A percentile compares a stretch with the other conserved stretches of the same genome.
phyloP scores from a whole-genome alignment of 1,140 invertebrate genomes.

The Drosophila punjabiensis region DNA sequence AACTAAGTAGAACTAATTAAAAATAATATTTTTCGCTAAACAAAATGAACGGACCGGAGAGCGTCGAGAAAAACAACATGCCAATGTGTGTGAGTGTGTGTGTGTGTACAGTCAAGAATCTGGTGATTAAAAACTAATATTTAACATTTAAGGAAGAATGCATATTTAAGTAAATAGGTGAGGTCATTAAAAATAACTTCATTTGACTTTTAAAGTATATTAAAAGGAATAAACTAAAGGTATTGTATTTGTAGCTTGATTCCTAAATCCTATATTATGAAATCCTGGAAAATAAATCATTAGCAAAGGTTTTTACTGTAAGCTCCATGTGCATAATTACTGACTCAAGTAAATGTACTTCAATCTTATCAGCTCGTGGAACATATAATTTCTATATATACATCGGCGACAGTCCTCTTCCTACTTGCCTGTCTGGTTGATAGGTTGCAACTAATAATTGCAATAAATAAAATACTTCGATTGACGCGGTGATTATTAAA shows the following conservation, averaged over 20 bases:
- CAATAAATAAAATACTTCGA: slow-evolving; percentile 41
- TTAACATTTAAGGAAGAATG: neutral
- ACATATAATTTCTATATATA: neutral
- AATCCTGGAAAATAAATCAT: neutral
- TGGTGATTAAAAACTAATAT: neutral
- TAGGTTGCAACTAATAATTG: slow-evolving; percentile 43
- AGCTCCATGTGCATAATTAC: neutral
- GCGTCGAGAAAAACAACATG: neutral
- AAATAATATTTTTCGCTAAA: slow-evolving; percentile 79
- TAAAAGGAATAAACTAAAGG: neutral
- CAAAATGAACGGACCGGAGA: slow-evolving; percentile 53
- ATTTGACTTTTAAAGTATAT: neutral
- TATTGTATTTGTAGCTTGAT: neutral
- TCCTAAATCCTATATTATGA: neutral
- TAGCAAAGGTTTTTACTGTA: neutral
- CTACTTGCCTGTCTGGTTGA: slow-evolving; percentile 42
- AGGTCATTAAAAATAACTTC: neutral
- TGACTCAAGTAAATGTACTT: neutral
- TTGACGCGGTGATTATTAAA: slow-evolving; percentile 24
- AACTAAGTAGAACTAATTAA: slow-evolving; percentile 84
- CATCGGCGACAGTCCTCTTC: slow-evolving; percentile 21
- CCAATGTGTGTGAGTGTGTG: slow-evolving; percentile 6
- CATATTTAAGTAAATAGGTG: neutral
- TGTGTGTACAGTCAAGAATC: slow-evolving; percentile 7
- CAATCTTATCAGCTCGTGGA: slow-evolving; percentile 18